Conservation (phyloP, 1,140 invertebrate species). For the Portunus trituberculatus region DNA sequence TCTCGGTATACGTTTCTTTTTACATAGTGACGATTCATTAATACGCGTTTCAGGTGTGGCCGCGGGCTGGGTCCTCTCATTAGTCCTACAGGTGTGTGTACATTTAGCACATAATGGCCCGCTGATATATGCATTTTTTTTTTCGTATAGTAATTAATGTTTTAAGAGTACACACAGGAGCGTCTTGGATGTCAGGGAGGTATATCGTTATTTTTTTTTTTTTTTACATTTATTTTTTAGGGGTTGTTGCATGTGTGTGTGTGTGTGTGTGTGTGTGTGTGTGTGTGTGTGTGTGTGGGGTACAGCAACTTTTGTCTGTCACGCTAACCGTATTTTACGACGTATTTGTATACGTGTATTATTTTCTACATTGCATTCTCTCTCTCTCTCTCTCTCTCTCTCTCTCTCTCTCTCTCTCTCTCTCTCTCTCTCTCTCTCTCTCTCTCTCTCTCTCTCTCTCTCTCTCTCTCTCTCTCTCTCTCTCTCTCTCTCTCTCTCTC, state of each 20-base stretch:
- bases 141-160: too few species aligned
- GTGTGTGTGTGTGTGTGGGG: too few species aligned
- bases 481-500: not conserved
- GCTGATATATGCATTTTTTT: not conserved
- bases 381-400: not conserved
- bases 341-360: too few species aligned
- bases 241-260: too few species aligned
- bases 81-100: not conserved
- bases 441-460: not conserved
- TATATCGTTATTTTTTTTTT: too few species aligned
- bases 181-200: too few species aligned
- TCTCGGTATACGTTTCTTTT: not conserved
- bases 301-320: too few species aligned
- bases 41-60: not conserved
- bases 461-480: not conserved
- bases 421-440: not conserved
- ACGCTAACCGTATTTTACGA: too few species aligned
- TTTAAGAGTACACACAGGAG: too few species aligned
- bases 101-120: not conserved
- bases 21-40: not conserved
- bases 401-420: not conserved
- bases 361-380: not conserved
- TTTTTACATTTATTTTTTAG: too few species aligned
- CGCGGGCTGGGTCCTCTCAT: not conserved
- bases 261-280: too few species aligned